Conservation (phyloP, 64 coral and sea anemone genomes). For the Exaiptasia diaphana region DNA sequence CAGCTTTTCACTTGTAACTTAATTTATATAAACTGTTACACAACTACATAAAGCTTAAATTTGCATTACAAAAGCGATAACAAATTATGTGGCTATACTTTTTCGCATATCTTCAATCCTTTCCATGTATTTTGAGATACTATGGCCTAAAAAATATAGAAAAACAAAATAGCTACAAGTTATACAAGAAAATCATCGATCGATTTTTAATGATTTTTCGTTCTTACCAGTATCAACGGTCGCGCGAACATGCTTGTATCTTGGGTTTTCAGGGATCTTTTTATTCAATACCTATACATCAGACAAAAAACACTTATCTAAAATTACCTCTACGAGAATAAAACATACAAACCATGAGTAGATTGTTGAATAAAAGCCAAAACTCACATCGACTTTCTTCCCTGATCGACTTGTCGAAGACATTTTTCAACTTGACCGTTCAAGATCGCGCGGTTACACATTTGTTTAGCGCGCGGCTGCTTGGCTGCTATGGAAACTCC, state of each 20-base stretch:
- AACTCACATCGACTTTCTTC: conserved; percentile 65
- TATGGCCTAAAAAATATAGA: conserved; percentile 55
- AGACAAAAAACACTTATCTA: not conserved
- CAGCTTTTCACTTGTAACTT: no score
- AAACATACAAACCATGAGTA: no score
- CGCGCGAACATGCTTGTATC: conserved; percentile 85
- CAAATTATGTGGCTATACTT: conserved; percentile 64
- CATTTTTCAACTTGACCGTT: conserved; percentile 65
- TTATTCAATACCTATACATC: conserved; percentile 85
- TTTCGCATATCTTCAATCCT: conserved; percentile 89
- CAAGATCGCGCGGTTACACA: conserved; percentile 20
- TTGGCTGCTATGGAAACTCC: conserved; percentile 72
- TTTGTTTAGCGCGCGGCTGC: conserved; percentile 63
- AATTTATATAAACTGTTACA: no score
- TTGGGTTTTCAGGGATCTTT: conserved; percentile 90
- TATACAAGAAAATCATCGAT: not conserved
- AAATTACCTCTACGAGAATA: not conserved
- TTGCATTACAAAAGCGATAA: no score
- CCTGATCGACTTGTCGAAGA: conserved; percentile 78
- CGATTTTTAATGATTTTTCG: not conserved
- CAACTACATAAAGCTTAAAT: no score
- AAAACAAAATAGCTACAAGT: not conserved
- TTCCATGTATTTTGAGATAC: conserved; percentile 83
- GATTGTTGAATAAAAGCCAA: no score
- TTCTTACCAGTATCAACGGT: conserved; percentile 95